Evolutionary conservation across 2,797 vertebrate species (phyloP).

Genomic region (Cheirogaleus major): DNA sequence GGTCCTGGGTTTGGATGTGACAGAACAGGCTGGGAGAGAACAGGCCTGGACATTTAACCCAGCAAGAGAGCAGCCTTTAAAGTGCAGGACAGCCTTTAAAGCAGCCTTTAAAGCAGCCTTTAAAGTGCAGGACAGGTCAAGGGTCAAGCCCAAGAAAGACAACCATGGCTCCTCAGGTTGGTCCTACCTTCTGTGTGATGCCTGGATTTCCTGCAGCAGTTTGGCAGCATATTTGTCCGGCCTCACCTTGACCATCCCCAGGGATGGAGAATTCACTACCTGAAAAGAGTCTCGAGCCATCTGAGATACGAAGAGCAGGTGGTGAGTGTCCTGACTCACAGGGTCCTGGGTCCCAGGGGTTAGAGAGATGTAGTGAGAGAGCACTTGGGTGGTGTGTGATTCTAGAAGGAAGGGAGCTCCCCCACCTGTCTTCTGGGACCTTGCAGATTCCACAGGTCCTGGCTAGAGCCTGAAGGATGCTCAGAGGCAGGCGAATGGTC

Average conservation of each 20-base stretch:
- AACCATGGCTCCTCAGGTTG: background rate
- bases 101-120: background rate
- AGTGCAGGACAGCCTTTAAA: background rate
- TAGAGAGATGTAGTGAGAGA: background rate
- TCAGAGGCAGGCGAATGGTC: background rate
- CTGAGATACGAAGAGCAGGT: background rate
- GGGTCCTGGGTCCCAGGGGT: background rate
- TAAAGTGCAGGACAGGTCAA: background rate
- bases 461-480: background rate
- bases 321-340: background rate
- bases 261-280: background rate
- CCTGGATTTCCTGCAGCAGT: background rate
- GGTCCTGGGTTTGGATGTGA: background rate
- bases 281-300: background rate
- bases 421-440: background rate
- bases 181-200: background rate
- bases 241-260: background rate
- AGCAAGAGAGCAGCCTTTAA: background rate
- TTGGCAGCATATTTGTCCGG: background rate
- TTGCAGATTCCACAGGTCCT: background rate
- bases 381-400: rapidly evolving
- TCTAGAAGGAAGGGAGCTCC: background rate
- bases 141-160: background rate
- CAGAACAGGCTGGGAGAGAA: background rate
- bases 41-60: background rate